Evolutionary conservation across 2,113 vertebrate species (phyloP).

Genomic region (Pelvicachromis taeniatus): DNA sequence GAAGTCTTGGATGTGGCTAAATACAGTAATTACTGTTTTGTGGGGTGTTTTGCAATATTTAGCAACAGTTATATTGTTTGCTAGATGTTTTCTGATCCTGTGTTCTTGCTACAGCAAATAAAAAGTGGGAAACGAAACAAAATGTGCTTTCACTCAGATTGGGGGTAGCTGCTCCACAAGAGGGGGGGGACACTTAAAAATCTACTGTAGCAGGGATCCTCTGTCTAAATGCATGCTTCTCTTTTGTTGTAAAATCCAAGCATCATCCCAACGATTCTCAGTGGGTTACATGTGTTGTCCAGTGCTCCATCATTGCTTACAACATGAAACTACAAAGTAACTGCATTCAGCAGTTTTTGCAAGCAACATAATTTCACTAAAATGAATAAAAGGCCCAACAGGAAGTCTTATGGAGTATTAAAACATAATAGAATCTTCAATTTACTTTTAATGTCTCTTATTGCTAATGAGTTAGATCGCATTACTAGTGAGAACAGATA

Average conservation of each 20-base stretch:
- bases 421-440: background rate
- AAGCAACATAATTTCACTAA: slow-evolving; percentile 11
- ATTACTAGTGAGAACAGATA: background rate
- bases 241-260: background rate
- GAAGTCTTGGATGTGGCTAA: background rate
- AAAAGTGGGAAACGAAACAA: background rate
- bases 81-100: background rate
- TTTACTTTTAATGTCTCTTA: background rate
- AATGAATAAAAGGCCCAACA: background rate
- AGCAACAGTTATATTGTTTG: background rate
- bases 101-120: background rate
- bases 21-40: background rate
- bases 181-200: background rate
- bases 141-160: background rate
- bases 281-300: background rate
- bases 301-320: slow-evolving; percentile 19
- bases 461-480: background rate
- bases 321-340: slow-evolving; percentile 12
- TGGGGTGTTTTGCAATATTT: background rate
- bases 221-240: background rate
- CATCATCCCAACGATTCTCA: background rate
- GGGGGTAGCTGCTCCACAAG: background rate
- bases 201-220: background rate
- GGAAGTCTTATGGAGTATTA: background rate
- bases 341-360: background rate